Conservation (phyloP, 1,140 invertebrate species). For the Dinoponera quadriceps region DNA sequence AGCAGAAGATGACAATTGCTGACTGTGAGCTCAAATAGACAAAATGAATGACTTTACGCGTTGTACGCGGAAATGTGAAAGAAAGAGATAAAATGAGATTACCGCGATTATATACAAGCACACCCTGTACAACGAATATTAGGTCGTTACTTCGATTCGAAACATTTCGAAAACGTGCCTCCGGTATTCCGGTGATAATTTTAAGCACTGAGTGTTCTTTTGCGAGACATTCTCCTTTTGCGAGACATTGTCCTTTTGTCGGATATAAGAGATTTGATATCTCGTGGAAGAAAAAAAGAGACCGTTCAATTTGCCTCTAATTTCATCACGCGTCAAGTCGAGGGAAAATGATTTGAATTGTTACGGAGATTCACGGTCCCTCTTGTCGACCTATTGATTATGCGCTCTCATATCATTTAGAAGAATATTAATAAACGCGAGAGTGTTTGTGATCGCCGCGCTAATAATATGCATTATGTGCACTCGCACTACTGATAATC, state of each 20-base stretch:
- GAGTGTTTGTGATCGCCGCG: conserved; percentile 63
- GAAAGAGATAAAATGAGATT: too few species aligned
- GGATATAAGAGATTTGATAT: background rate
- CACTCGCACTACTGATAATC: conserved; percentile 65
- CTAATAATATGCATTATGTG: conserved; percentile 64
- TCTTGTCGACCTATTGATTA: background rate
- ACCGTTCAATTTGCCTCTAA: background rate
- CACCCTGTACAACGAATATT: background rate
- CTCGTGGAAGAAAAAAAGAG: background rate
- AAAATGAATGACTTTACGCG: conserved; percentile 65
- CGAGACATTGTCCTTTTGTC: background rate
- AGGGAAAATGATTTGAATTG: conserved; percentile 18
- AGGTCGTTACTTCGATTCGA: conserved; percentile 35
- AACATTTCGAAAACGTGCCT: background rate
- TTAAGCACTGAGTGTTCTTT: background rate
- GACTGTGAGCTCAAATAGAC: conserved; percentile 61
- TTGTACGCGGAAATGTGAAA: conserved; percentile 20
- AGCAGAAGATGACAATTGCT: conserved; percentile 60
- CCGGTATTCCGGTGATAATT: background rate
- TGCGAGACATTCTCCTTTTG: background rate
- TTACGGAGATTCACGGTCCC: background rate
- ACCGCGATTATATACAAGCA: conserved; percentile 59
- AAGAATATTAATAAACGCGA: conserved; percentile 35
- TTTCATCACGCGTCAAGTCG: background rate
- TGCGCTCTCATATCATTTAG: background rate